phyloP scores from a whole-genome alignment of 2,888 invertebrate species.

The Noctua pronuba region DNA sequence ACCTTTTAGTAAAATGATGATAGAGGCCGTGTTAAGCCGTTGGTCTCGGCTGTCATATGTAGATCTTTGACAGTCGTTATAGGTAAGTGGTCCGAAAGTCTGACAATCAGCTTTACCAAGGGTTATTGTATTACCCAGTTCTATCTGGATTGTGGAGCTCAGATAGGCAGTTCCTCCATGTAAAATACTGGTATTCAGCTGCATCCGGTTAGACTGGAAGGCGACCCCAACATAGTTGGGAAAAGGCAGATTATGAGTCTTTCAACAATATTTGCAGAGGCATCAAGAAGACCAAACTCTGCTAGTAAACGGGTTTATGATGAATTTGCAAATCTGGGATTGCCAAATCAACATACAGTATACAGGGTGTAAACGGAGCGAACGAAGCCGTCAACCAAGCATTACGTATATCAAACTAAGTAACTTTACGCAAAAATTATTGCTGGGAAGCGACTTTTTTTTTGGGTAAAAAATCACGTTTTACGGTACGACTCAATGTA shows the following conservation, averaged over 20 bases:
- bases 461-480: too few species aligned
- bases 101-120: neutral
- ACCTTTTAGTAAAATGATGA: neutral
- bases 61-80: neutral
- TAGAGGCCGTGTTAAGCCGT: neutral
- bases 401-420: too few species aligned
- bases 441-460: too few species aligned
- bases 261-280: neutral
- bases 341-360: neutral
- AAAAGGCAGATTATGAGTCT: neutral
- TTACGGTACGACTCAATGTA: too few species aligned
- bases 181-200: neutral
- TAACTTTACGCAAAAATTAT: too few species aligned
- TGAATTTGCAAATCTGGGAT: neutral
- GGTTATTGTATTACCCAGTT: neutral
- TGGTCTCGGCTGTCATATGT: neutral
- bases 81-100: neutral
- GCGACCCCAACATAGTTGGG: neutral
- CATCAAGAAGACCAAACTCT: neutral
- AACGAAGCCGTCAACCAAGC: too few species aligned
- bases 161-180: neutral
- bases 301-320: neutral
- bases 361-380: too few species aligned
- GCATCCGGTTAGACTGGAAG: neutral
- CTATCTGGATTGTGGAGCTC: neutral